Base-by-base conservation (phyloP, 2,113 vertebrate species). In the Dinomys branickii region DNA sequence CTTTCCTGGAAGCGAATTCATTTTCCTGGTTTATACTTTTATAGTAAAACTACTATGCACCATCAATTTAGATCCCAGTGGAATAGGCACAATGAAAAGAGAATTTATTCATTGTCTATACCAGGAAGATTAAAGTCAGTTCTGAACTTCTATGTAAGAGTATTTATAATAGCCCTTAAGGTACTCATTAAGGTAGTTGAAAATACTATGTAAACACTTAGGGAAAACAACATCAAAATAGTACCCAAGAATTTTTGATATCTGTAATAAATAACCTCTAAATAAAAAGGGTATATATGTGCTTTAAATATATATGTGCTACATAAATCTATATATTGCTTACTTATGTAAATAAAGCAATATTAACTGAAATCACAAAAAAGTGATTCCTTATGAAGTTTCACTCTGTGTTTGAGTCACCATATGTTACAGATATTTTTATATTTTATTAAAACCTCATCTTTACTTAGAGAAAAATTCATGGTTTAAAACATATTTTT, bases 71-170 rank as follows among this genome's bases (percentile, higher is more conserved):
- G 35, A 78, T 41, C 33, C 5, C 56, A 67, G 11, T 63, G 54
- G n/a, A 91, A 73, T 17, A 2, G 44, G 44, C 0, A 87, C 94
- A 93, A 88, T 47, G 56, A 90, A 95, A 69, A 75, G 10, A 52
- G 28, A 89, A 5, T 89, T 75, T 58, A 35, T 91, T 92, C 12
- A 58, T 71, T 89, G 5, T 75, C 58, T 56, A 89, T 9, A 61
- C 4, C 44, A 58, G 30, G 9, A 47, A 89, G 41, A 86, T 5
- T 80, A 67, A 91, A 96, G 88, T 94, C 50, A 95, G 91, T 93
- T 88, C 9, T 67, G 38, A 95, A 73, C 22, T 78, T 94, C 11
- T 35, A 82, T 28, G 0, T 61, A 86, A 75, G 26, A 85, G 47
- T 47, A 63, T 61, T 75, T 69, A 19, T 44, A 87, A 84, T 19